Evolutionary conservation across 1,140 invertebrate genomes (phyloP), one percentile per base, ranked within the genome.

Genomic region (Lerema accius): DNA sequence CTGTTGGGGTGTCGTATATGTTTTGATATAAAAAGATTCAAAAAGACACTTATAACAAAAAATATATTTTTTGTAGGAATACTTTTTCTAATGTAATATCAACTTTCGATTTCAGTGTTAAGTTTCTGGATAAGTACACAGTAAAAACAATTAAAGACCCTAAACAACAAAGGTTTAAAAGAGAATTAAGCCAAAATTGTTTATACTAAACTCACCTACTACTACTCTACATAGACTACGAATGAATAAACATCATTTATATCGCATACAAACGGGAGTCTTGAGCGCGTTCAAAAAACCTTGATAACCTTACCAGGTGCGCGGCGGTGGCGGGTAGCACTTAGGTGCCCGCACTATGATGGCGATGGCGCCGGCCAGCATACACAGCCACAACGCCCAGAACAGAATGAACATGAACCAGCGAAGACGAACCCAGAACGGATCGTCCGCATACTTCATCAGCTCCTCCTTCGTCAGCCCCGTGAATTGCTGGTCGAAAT

Each of bases 401-500:
- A 98, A 98, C 4, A 94, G 70, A 19, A 96, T 91, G 80, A 98
- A 98, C 50, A 98, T 93, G 65, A 94, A 92, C 96, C 95, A 97
- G 71, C 97, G 93, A 42, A 97, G 86, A 46, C 94, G 93, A 19
- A 97, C 93, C 97, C 97, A 98, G 81, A 97, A 98, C 23, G 97
- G 97, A 90, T 98, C 96, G 78, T 97, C 97, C 0, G 96, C 96
- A 76, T 94, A 97, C 86, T 97, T 97, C 95, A 98, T 95, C 45
- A 98, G 86, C 80, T 98, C 97, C 77, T 98, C 96, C 86, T 98
- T 98, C 3, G 94, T 95, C 92, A 98, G 94, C 5, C 97, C 97
- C 11, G 95, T 93, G 68, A 97, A 95, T 5, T 93, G 83, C 92
- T 93, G 69, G n/a, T 3, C 7, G 23, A 40, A 17, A 26, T 15